These are phyloP conservation scores for Burhinus oedicnemus DNA, from an alignment of 2,113 vertebrate genomes.

Conservation along the genomic window DNA sequence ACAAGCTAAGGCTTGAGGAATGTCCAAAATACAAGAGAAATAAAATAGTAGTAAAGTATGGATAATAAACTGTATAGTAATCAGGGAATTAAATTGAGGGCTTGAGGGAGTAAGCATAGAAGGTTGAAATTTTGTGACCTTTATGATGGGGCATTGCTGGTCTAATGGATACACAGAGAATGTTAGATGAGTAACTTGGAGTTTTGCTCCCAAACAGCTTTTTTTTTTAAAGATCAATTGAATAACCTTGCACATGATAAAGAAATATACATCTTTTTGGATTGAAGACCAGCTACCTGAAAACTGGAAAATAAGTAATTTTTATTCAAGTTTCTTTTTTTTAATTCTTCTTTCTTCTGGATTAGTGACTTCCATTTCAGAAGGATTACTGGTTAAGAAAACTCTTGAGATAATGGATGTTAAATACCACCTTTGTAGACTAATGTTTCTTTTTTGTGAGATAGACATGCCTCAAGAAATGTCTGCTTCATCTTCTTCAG, in stretches of 20 bases:
- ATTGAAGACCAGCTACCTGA: background rate
- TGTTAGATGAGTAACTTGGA: background rate
- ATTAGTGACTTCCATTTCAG: background rate
- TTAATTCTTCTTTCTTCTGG: background rate
- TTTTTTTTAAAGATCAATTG: background rate
- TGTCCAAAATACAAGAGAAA: background rate
- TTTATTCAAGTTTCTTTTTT: background rate
- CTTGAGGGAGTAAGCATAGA: background rate
- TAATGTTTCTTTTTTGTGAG: background rate
- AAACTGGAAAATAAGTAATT: background rate
- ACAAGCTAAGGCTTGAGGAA: background rate
- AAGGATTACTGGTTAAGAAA: background rate
- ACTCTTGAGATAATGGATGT: background rate
- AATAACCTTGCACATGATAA: fast-evolving
- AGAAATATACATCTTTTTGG: background rate
- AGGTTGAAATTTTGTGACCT: background rate
- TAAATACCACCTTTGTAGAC: background rate
- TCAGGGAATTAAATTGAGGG: background rate
- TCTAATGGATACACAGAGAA: background rate
- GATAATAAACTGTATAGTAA: background rate
- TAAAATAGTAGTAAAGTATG: background rate
- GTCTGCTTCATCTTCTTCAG: background rate
- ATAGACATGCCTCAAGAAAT: background rate
- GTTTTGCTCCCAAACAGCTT: background rate
- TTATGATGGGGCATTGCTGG: background rate